Base-by-base conservation (phyloP, 2,797 vertebrate species). In the Serranus cabrilla region DNA sequence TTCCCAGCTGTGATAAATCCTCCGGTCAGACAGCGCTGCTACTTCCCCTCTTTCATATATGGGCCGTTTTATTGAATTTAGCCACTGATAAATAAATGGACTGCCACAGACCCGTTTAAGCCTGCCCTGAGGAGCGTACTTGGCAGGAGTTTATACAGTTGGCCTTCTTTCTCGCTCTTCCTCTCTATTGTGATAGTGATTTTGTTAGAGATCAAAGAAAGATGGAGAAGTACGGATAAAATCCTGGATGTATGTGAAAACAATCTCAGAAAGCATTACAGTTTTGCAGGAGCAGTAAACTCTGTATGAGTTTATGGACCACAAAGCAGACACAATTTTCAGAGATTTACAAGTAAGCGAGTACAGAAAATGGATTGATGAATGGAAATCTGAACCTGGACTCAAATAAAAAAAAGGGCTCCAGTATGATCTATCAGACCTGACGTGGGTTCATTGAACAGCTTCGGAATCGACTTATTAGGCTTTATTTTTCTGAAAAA, bases 31-130 rank as follows among this genome's bases (percentile, higher is more conserved):
- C 95, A 94, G 94, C 90, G 81, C 90, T 95, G 95, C 96, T 96
- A 96, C 97, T 97, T 96, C 94, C 94, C 90, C 91, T 93, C 94
- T 96, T 96, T 96, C 97, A 96, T 96, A 96, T 95, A 95, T 93
- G 94, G 94, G 91, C 94, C 81, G 88, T 94, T 95, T 96, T 96
- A 97, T 97, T 97, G 96, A 97, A 97, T 96, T 96, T 95, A 96
- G 94, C 91, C 93, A 92, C 93, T 96, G 95, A 96, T 96, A 97
- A 97, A 97, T 96, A 96, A 96, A 97, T 89, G 92, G 93, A 96
- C 95, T 96, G 95, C 95, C 95, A 95, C 93, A 92, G 84, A 93
- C 91, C 93, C 91, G 90, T 96, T 96, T 96, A 96, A 96, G 95
- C 94, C 94, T 95, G 94, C 93, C 94, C 94, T 89, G 94, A 92